A percentile compares a stretch with the other conserved stretches of the same genome.
Conservation (phyloP, 1,140 invertebrate species). For the Eriosoma lanigerum region DNA sequence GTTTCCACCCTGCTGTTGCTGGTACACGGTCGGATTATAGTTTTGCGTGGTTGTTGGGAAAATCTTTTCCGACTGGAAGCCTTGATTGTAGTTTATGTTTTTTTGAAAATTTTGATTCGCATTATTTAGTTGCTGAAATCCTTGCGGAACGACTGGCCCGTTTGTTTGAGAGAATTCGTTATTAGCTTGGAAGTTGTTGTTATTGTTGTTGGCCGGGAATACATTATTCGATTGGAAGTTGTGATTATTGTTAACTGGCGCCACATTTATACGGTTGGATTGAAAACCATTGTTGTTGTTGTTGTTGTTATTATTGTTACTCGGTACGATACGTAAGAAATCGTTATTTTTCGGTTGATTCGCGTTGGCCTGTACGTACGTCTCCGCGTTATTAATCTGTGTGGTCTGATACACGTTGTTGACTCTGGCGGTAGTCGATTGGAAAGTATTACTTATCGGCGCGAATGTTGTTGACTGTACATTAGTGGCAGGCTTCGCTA, state of each 20-base stretch:
- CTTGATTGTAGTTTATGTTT: background rate
- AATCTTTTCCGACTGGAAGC: conserved; percentile 7
- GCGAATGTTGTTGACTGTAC: background rate
- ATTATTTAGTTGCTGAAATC: too few species aligned
- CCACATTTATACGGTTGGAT: background rate
- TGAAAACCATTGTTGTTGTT: background rate
- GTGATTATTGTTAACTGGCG: background rate
- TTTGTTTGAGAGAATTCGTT: too few species aligned
- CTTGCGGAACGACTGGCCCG: too few species aligned
- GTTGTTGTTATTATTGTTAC: background rate
- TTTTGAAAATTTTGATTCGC: background rate
- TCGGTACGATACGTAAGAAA: background rate
- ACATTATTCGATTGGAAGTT: background rate
- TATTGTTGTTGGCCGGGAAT: background rate
- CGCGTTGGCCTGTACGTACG: background rate
- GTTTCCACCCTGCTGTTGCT: background rate
- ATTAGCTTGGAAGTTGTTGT: conserved; percentile 49
- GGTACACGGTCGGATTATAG: conserved; percentile 55
- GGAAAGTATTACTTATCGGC: conserved; percentile 43
- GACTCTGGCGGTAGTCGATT: conserved; percentile 55
- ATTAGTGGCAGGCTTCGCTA: background rate
- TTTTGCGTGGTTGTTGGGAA: conserved; percentile 1
- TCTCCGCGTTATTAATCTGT: conserved; percentile 53
- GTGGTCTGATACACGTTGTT: conserved; percentile 57
- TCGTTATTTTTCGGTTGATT: conserved; percentile 4